Evolutionary conservation across 2,113 vertebrate genomes (phyloP).

Genomic region (Lampris megalopsis): DNA sequence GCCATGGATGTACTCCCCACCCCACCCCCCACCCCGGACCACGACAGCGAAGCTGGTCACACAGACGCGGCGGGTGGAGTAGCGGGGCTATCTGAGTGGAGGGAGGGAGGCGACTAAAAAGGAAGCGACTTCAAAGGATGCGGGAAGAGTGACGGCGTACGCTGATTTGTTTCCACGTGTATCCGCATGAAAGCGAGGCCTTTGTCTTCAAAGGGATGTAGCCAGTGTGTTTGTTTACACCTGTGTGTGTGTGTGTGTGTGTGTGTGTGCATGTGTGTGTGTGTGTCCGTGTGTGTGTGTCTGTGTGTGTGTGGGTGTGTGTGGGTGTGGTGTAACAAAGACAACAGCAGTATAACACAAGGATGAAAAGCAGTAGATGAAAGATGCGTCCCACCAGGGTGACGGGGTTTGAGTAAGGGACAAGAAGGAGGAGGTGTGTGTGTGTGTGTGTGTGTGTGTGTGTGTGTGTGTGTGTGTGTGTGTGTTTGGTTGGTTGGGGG

Average conservation of each 20-base stretch:
- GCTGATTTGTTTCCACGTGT: constrained; percentile 5
- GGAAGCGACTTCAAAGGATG: constrained; percentile 33
- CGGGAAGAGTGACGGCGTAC: constrained; percentile 21
- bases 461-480: not conserved
- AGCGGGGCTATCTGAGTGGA: constrained; percentile 61
- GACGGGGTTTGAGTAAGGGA: constrained; percentile 8
- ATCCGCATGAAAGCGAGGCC: constrained; percentile 40
- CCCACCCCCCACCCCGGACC: too few species aligned
- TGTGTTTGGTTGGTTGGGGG: not conserved
- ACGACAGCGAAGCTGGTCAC: too few species aligned
- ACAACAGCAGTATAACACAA: not conserved
- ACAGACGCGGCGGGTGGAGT: too few species aligned
- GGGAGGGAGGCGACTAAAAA: not conserved
- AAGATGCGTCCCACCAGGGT: constrained; percentile 23
- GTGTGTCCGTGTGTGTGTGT: not conserved
- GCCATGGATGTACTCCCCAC: too few species aligned
- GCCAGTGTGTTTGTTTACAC: not conserved
- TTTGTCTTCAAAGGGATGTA: constrained; percentile 39
- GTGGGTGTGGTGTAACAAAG: constrained; percentile 15
- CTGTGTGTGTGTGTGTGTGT: not conserved
- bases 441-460: not conserved
- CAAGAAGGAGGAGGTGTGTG: not conserved
- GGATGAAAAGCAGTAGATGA: constrained; percentile 50
- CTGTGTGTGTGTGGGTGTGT: constrained; percentile 9
- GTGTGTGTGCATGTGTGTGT: constrained; percentile 4